phyloP scores from a whole-genome alignment of 2,113 vertebrate species.

The Cavia porcellus region DNA sequence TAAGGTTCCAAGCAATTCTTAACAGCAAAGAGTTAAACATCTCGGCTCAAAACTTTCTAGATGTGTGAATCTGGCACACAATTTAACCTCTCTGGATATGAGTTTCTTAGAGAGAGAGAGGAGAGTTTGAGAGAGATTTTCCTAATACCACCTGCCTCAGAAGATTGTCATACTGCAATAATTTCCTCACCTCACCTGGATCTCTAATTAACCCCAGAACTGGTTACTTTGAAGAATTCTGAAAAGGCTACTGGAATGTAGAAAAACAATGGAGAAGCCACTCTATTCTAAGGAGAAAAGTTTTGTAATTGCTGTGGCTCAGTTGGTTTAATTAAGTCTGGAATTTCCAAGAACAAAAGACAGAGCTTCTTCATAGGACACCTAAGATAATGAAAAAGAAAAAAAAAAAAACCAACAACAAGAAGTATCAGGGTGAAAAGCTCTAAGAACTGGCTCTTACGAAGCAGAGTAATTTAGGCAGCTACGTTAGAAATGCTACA shows the following conservation, averaged over 20 bases:
- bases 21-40: neutral
- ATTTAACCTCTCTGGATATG: neutral
- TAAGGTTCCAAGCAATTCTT: neutral
- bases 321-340: conserved; percentile 68
- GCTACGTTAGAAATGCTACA: too few relatives aligned
- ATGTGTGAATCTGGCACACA: neutral
- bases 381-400: neutral
- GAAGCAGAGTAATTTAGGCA: neutral
- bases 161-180: neutral
- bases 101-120: neutral
- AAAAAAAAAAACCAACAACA: neutral
- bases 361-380: conserved; percentile 59
- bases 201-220: conserved; percentile 38
- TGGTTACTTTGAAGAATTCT: conserved; percentile 55
- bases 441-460: neutral
- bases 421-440: neutral
- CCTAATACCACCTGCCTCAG: neutral
- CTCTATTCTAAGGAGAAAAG: conserved; percentile 44
- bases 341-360: conserved; percentile 74
- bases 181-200: neutral
- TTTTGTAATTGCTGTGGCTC: conserved; percentile 57
- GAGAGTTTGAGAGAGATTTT: neutral
- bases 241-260: conserved; percentile 27
- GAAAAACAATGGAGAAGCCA: conserved; percentile 51
- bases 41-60: neutral